Evolutionary conservation across 2,888 invertebrate genomes (phyloP).

Genomic region (Diaperis boleti): DNA sequence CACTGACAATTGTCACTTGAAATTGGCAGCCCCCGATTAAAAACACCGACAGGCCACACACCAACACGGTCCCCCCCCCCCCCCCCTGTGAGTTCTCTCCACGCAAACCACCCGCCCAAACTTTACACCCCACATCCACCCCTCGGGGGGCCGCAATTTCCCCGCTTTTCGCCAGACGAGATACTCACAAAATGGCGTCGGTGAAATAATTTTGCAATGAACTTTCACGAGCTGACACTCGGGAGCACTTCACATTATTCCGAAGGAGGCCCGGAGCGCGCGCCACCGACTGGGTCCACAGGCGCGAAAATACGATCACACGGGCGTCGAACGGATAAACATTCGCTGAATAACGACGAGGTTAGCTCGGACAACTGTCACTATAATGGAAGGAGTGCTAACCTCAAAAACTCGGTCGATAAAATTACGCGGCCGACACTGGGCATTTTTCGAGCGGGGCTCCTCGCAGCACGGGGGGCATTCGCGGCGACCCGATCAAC

Average conservation of each 20-base stretch:
- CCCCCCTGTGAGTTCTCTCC: too few species aligned
- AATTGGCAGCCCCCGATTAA: too few species aligned
- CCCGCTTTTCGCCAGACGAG: constrained; percentile 41
- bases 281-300: constrained; percentile 10
- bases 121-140: not conserved
- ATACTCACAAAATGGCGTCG: constrained; percentile 49
- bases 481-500: not conserved
- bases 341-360: constrained; percentile 35
- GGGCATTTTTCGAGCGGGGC: constrained; percentile 18
- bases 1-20: too few species aligned
- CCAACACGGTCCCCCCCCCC: too few species aligned
- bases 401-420: constrained; percentile 50
- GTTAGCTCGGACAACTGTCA: constrained; percentile 48
- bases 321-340: constrained; percentile 13
- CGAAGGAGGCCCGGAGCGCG: not conserved
- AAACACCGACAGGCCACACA: too few species aligned
- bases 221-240: constrained; percentile 42
- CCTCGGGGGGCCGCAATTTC: not conserved
- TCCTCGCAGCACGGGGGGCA: not conserved
- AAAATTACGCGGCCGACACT: constrained; percentile 12
- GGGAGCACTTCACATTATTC: constrained; percentile 41
- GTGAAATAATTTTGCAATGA: constrained; percentile 45
- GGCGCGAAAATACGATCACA: not conserved
- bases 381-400: constrained; percentile 40
- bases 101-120: not conserved